These are phyloP conservation scores for Epistrophella euchroma DNA, from an alignment of 2,888 invertebrate genomes.

Conservation along the genomic window DNA sequence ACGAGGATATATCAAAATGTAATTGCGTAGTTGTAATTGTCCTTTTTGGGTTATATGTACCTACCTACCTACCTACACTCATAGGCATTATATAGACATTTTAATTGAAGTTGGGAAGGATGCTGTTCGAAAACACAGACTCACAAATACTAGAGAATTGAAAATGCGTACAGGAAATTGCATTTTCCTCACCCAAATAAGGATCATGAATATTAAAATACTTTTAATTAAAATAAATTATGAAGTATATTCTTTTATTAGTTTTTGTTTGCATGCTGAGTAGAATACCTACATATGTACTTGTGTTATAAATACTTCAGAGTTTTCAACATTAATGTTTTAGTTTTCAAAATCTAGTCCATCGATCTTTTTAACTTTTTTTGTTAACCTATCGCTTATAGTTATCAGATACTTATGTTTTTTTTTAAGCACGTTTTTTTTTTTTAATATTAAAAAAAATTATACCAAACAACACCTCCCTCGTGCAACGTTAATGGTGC, in stretches of 20 bases:
- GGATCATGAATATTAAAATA: constrained; percentile 55
- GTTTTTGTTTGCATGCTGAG: neutral
- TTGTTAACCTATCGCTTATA: neutral
- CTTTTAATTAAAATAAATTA: constrained; percentile 67
- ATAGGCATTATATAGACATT: constrained; percentile 14
- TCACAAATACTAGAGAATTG: constrained; percentile 19
- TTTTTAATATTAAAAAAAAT: constrained; percentile 4
- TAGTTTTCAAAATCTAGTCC: neutral
- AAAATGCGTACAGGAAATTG: constrained; percentile 56
- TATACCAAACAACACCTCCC: constrained; percentile 21
- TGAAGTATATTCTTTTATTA: constrained; percentile 7
- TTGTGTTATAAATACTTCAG: neutral
- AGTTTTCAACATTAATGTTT: neutral
- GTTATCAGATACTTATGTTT: constrained; percentile 3
- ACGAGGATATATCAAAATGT: constrained; percentile 46
- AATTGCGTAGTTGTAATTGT: constrained; percentile 70
- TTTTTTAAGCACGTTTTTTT: neutral
- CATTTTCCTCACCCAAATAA: constrained; percentile 39
- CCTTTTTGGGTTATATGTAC: constrained; percentile 46
- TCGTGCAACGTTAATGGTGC: neutral
- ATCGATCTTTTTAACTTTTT: neutral
- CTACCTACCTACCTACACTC: neutral
- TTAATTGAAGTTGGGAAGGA: constrained; percentile 61
- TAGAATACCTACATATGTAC: too few relatives aligned
- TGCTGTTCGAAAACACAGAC: constrained; percentile 22